phyloP scores from a whole-genome alignment of 2,797 vertebrate species.

The Bucorvus abyssinicus region DNA sequence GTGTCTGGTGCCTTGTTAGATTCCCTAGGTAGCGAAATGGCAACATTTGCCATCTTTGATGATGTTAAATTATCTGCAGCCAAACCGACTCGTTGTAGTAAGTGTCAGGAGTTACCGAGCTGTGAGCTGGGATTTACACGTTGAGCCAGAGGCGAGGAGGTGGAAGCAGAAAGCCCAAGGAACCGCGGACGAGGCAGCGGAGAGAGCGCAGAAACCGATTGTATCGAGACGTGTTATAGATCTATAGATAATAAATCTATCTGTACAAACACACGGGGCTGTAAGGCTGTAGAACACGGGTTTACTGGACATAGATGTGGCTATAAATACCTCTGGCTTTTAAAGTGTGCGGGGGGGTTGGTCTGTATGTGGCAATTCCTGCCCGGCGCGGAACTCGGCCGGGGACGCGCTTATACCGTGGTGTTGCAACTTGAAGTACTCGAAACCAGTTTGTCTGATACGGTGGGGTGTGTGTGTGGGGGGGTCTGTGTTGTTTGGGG shows the following conservation, averaged over 20 bases:
- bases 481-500: background rate
- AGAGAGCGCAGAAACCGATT: background rate
- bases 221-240: background rate
- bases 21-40: background rate
- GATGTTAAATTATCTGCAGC: background rate
- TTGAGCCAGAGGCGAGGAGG: background rate
- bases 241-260: background rate
- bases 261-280: background rate
- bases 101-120: background rate
- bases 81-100: background rate
- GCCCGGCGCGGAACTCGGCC: background rate
- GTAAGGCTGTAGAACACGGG: background rate
- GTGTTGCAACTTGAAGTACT: background rate
- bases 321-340: background rate
- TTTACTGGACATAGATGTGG: fast-evolving
- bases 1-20: background rate
- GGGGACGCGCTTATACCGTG: background rate
- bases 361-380: background rate
- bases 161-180: background rate
- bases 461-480: background rate
- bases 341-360: background rate
- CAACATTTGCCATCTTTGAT: background rate
- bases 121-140: background rate
- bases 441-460: background rate
- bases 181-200: background rate